Percentiles rank a stretch among this genome's conserved stretches.
Conservation (phyloP, 1,140 invertebrate species). For the Dysdera silvatica region DNA sequence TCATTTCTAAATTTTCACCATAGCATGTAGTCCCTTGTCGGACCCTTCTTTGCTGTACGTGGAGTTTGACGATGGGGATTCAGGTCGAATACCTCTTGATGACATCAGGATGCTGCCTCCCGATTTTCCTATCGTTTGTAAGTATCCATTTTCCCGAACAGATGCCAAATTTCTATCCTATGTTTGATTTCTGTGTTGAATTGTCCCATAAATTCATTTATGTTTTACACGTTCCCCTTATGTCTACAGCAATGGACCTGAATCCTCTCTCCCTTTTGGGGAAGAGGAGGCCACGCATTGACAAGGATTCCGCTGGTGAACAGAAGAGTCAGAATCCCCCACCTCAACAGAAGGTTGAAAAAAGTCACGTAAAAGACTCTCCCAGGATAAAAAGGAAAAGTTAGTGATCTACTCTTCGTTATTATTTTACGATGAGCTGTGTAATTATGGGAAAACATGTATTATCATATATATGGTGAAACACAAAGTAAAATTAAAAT, state of each 20-base stretch:
- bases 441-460: too few species aligned
- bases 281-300: slow-evolving; percentile 17
- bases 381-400: too few species aligned
- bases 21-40: slow-evolving; percentile 23
- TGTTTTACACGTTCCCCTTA: not conserved
- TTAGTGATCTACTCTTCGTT: too few species aligned
- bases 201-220: too few species aligned
- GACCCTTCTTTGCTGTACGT: slow-evolving; percentile 57
- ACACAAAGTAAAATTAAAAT: too few species aligned
- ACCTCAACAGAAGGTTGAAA: not conserved
- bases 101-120: slow-evolving; percentile 81
- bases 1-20: not conserved
- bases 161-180: too few species aligned
- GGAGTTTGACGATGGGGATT: slow-evolving; percentile 94
- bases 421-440: too few species aligned
- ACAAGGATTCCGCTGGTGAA: not conserved
- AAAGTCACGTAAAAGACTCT: too few species aligned
- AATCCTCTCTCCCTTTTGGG: slow-evolving; percentile 29
- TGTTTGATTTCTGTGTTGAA: too few species aligned
- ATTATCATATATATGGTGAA: too few species aligned
- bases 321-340: slow-evolving; percentile 10
- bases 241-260: slow-evolving; percentile 19
- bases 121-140: slow-evolving; percentile 63
- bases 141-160: slow-evolving; percentile 25
- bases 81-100: slow-evolving; percentile 76